Percentiles rank a stretch among this genome's conserved stretches.
phyloP scores from a whole-genome alignment of 2,113 vertebrate species.

The Odontophorus gujanensis region DNA sequence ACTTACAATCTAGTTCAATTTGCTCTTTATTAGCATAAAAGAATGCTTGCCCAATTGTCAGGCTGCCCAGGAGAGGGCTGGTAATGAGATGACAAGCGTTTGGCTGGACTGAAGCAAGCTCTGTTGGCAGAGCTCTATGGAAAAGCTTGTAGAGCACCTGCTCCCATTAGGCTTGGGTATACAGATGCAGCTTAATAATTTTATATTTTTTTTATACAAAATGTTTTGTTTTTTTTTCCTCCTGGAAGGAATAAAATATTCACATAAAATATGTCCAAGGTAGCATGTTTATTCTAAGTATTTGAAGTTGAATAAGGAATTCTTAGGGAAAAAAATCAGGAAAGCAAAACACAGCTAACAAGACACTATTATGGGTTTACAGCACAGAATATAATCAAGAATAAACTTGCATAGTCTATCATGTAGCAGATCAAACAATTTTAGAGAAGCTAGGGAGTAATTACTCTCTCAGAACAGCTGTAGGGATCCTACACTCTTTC shows the following conservation, averaged over 20 bases:
- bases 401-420: neutral
- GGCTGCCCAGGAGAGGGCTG: neutral
- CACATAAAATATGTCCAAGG: neutral
- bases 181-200: neutral
- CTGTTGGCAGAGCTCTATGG: neutral
- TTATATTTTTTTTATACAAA: neutral
- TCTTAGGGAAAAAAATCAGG: neutral
- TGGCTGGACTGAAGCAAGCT: neutral
- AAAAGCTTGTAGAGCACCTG: constrained; percentile 26
- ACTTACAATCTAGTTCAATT: neutral
- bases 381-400: neutral
- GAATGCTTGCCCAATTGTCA: neutral
- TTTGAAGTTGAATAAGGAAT: neutral
- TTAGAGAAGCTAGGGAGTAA: neutral
- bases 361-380: neutral
- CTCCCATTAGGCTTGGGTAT: neutral
- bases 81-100: neutral
- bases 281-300: neutral
- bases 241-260: neutral
- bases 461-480: neutral
- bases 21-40: neutral
- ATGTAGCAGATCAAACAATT: neutral
- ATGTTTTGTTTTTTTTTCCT: neutral
- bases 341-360: neutral
- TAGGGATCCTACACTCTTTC: neutral